phyloP scores from a whole-genome alignment of 2,888 invertebrate species.

The Stegophylla sp. region DNA sequence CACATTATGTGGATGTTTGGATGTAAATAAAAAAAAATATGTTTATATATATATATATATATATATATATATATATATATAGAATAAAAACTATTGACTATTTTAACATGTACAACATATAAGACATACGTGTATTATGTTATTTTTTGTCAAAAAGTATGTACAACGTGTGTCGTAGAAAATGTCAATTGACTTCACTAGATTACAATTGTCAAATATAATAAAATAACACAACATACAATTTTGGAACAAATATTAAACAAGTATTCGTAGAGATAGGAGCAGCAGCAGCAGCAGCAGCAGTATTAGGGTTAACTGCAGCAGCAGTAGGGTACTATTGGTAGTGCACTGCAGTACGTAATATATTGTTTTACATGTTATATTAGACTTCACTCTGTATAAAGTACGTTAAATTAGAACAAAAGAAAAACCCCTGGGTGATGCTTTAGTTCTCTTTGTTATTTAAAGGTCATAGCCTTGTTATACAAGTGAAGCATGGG shows the following conservation, averaged over 20 bases:
- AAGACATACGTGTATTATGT: too few relatives aligned
- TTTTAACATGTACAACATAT: too few relatives aligned
- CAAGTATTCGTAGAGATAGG: background rate
- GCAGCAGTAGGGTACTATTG: too few relatives aligned
- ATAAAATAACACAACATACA: conserved; percentile 15
- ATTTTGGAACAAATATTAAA: too few relatives aligned
- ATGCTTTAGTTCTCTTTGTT: conserved; percentile 32
- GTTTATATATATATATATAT: too few relatives aligned
- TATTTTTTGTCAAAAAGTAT: background rate
- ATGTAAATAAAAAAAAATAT: too few relatives aligned
- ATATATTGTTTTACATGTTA: background rate
- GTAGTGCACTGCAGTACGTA: background rate
- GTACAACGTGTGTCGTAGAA: too few relatives aligned
- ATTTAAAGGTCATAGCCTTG: conserved; percentile 48
- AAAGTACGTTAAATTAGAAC: background rate
- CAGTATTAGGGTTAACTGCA: background rate
- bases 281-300: background rate
- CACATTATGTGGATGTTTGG: too few relatives aligned
- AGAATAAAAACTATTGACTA: too few relatives aligned
- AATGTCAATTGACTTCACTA: conserved; percentile 40
- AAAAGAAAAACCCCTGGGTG: conserved; percentile 38
- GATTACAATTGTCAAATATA: conserved; percentile 7
- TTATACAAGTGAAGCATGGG: conserved; percentile 12
- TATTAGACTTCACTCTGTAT: conserved; percentile 1
- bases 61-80: too few relatives aligned